phyloP scores from a whole-genome alignment of 2,797 vertebrate species.

The Loris lydekkerianus region DNA sequence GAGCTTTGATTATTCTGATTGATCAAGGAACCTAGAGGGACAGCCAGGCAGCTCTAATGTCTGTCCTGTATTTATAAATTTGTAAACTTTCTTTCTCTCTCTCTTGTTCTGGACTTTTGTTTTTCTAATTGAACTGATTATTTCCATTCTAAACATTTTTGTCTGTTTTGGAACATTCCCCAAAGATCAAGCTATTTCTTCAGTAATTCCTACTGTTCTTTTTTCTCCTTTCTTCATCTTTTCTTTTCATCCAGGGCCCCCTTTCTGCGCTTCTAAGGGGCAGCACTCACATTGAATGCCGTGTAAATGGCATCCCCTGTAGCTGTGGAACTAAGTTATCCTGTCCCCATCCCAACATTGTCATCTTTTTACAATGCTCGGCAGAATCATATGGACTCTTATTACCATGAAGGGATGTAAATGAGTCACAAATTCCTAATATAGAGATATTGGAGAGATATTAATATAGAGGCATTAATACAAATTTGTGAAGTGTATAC shows the following conservation, averaged over 20 bases:
- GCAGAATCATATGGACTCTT: background rate
- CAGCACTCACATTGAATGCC: background rate
- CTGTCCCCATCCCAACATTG: background rate
- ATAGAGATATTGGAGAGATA: background rate
- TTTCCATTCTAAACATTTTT: background rate
- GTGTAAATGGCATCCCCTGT: background rate
- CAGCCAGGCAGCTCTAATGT: background rate
- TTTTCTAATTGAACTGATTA: background rate
- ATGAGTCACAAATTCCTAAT: background rate
- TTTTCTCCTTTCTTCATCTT: background rate
- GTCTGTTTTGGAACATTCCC: background rate
- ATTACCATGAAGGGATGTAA: background rate
- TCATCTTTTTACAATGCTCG: background rate
- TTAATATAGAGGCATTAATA: background rate
- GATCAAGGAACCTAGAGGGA: background rate
- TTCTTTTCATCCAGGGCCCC: background rate
- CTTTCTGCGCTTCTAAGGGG: background rate
- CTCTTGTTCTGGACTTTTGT: background rate
- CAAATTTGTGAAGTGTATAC: conserved; percentile 3
- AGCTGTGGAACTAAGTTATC: background rate
- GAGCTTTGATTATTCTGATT: background rate
- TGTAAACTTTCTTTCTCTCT: background rate
- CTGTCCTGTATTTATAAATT: background rate
- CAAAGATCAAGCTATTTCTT: background rate
- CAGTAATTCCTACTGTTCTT: background rate